Conservation (phyloP, 2,113 vertebrate species). For the Xenopus borealis region DNA sequence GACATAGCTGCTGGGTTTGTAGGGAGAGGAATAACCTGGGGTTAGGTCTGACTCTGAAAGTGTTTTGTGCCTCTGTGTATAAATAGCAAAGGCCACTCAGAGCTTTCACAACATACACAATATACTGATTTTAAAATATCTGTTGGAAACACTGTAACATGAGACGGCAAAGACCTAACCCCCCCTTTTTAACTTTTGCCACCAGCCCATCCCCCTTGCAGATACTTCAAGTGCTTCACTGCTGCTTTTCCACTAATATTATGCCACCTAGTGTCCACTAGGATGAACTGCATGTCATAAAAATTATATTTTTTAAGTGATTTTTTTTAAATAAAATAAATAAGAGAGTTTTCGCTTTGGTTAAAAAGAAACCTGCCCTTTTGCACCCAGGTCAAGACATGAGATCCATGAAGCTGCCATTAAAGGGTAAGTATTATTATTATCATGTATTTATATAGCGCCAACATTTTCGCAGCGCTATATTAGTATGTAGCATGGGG, state of each 20-base stretch:
- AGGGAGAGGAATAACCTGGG: slow-evolving; percentile 29
- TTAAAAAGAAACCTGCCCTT: too few species aligned
- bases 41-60: slow-evolving; percentile 5
- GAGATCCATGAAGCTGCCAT: too few species aligned
- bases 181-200: slow-evolving; percentile 28
- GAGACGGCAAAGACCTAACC: slow-evolving; percentile 23
- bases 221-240: too few species aligned
- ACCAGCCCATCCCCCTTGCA: background rate
- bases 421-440: too few species aligned
- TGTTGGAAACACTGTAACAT: slow-evolving; percentile 28
- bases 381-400: too few species aligned
- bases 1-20: slow-evolving; percentile 37
- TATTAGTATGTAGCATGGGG: too few species aligned
- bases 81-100: slow-evolving; percentile 22
- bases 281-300: too few species aligned
- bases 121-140: slow-evolving; percentile 2
- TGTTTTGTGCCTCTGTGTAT: slow-evolving; percentile 33
- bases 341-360: too few species aligned
- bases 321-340: too few species aligned
- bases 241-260: background rate
- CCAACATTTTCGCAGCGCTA: too few species aligned
- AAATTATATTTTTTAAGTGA: too few species aligned
- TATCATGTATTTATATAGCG: too few species aligned
- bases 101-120: slow-evolving; percentile 27
- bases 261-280: slow-evolving; percentile 5